A percentile compares a stretch with the other conserved stretches of the same genome.
Evolutionary conservation across 2,888 invertebrate species (phyloP).

Genomic region (Cosmorhoe ocellata): DNA sequence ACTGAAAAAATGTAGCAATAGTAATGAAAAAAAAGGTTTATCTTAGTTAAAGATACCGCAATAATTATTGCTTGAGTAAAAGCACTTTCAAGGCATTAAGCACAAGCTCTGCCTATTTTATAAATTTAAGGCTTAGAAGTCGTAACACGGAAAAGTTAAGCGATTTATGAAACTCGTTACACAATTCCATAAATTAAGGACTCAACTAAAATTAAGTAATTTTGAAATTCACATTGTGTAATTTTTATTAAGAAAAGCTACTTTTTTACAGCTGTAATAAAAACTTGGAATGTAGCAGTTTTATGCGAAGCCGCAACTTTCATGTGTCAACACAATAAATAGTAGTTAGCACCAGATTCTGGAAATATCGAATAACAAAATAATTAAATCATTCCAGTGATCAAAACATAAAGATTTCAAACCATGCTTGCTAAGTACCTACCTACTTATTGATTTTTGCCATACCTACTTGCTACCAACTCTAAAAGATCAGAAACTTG

Average conservation of each 20-base stretch:
- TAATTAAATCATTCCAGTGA: too few species aligned
- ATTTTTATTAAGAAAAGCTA: constrained; percentile 33
- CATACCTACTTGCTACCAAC: too few species aligned
- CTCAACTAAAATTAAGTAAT: constrained; percentile 33
- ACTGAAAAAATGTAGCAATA: too few species aligned
- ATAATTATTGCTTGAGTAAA: constrained; percentile 26
- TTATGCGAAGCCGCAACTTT: constrained; percentile 33
- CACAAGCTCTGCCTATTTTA: constrained; percentile 28
- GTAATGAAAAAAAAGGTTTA: too few species aligned
- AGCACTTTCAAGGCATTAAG: constrained; percentile 14
- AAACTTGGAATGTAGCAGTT: constrained; percentile 29
- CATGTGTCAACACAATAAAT: constrained; percentile 44
- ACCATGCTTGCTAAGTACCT: too few species aligned
- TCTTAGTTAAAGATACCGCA: too few species aligned
- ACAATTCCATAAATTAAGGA: constrained; percentile 37
- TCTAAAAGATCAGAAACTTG: background rate
- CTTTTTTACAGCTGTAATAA: constrained; percentile 36
- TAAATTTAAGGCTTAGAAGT: constrained; percentile 31
- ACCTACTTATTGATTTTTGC: too few species aligned
- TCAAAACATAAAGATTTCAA: too few species aligned
- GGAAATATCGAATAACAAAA: too few species aligned
- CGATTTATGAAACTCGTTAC: constrained; percentile 38
- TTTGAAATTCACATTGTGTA: constrained; percentile 34
- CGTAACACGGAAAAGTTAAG: constrained; percentile 35
- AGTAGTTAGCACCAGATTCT: background rate